Evolutionary conservation across 2,113 vertebrate species (phyloP).

Genomic region (Crotalus horridus): DNA sequence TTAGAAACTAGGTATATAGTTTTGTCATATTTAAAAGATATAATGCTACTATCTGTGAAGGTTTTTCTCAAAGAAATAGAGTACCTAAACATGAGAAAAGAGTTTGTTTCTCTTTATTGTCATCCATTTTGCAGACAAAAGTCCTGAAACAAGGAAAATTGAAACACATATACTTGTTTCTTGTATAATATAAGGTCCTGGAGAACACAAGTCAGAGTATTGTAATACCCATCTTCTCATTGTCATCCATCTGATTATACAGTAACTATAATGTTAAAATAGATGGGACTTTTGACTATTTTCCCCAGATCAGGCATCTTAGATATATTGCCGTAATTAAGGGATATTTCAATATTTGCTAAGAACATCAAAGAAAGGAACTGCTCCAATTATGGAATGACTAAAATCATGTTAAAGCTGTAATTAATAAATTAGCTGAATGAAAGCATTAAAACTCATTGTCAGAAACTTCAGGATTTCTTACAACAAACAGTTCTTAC

Average conservation of each 20-base stretch:
- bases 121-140: background rate
- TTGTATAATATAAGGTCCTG: background rate
- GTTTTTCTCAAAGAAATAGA: background rate
- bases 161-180: background rate
- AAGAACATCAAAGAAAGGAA: background rate
- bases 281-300: background rate
- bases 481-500: slow-evolving; percentile 49
- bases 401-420: slow-evolving; percentile 1
- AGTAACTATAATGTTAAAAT: background rate
- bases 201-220: background rate
- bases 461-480: slow-evolving; percentile 57
- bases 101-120: background rate
- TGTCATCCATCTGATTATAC: background rate
- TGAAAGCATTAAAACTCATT: slow-evolving; percentile 45
- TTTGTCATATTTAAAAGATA: background rate
- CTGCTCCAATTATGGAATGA: background rate
- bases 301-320: background rate
- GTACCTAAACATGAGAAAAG: background rate
- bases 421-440: slow-evolving; percentile 12
- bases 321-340: background rate
- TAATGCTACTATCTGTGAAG: background rate
- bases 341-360: background rate
- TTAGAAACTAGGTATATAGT: background rate
- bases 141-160: background rate
- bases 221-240: background rate